Percentiles rank a stretch among this genome's conserved stretches.
phyloP scores from a whole-genome alignment of 2,113 vertebrate species.

The Apus apus region DNA sequence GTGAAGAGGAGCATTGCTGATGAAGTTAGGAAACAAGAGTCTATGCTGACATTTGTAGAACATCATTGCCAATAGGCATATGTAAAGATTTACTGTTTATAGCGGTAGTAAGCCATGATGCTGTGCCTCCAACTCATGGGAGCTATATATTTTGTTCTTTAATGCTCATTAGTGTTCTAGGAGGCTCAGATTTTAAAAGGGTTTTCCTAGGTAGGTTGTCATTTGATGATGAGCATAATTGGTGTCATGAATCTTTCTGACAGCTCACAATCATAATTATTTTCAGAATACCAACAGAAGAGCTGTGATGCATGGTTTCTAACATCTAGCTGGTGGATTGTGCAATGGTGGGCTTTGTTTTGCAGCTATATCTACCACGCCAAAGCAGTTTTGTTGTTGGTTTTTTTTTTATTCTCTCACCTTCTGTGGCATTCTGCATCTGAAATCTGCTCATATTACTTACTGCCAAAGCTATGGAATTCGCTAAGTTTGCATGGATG shows the following conservation, averaged over 20 bases:
- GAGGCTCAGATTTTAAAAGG: slow-evolving; percentile 33
- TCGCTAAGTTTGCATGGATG: neutral
- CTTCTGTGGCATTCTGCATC: slow-evolving; percentile 16
- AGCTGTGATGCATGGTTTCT: slow-evolving; percentile 47
- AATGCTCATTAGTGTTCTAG: slow-evolving; percentile 48
- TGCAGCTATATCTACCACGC: neutral
- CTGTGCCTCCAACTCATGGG: slow-evolving; percentile 16
- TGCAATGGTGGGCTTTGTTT: slow-evolving; percentile 26
- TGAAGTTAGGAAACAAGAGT: slow-evolving; percentile 7
- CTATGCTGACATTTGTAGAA: slow-evolving; percentile 50
- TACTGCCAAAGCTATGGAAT: neutral
- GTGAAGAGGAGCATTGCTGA: slow-evolving; percentile 5
- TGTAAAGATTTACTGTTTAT: slow-evolving; percentile 67
- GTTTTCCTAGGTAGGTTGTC: slow-evolving; percentile 44
- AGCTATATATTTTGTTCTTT: slow-evolving; percentile 34
- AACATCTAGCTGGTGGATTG: neutral
- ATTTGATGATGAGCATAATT: slow-evolving; percentile 28
- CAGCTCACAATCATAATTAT: slow-evolving; percentile 57
- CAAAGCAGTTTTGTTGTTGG: neutral
- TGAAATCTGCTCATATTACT: neutral
- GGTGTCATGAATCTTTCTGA: slow-evolving; percentile 53
- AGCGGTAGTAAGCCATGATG: slow-evolving; percentile 19
- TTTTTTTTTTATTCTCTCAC: slow-evolving; percentile 21
- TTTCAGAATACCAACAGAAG: slow-evolving; percentile 50
- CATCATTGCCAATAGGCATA: slow-evolving; percentile 8